Evolutionary conservation across 2,888 invertebrate species (phyloP), one percentile per base, ranked within the genome.

Genomic region (Drosophila eohydei): DNA sequence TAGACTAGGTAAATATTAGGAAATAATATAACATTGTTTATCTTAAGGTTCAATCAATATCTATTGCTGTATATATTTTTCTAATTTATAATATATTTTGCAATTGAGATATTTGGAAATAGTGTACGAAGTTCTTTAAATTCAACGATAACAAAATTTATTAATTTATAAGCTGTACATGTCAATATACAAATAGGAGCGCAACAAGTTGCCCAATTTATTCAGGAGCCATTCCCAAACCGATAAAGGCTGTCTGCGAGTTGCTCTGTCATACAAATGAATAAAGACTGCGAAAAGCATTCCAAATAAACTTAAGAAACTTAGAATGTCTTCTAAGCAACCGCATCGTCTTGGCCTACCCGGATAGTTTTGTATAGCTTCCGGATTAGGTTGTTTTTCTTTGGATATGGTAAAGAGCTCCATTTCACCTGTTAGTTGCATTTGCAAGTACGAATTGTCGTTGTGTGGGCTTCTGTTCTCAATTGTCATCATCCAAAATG

Each of bases 161-260:
- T 40, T 55, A 40, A 41, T 55, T 34, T 50, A 50, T 30, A 30
- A 41, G 7, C 26, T 28, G 6, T 16, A 16, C 26, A 57, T 26
- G 28, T 57, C 57, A 16, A 4, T 3, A 36, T 57, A 57, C 4
- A 57, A 36, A 46, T 8, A 34, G 28, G 11, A 0, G 36, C 26
- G 11, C 28, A 46, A n/a, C 7, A 34, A 57, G 6, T 46, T 11
- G 0, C 7, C 9, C 11, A 44, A 12, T 12, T 28, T 28, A 2
- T 1, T n/a, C 4, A 57, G 4, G 21, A 36, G 4, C 44, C 44
- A 46, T 12, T 57, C 44, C 44, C 26, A 57, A 12, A 16, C 4
- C 16, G 44, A 28, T 9, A 12, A 4, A 1, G 26, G 28, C 36
- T 34, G 34, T 36, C 7, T 14, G 36, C 26, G 26, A 21, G 11